These are phyloP conservation scores for Amazona finschi DNA, from an alignment of 2,797 vertebrate genomes.

Conservation along the genomic window DNA sequence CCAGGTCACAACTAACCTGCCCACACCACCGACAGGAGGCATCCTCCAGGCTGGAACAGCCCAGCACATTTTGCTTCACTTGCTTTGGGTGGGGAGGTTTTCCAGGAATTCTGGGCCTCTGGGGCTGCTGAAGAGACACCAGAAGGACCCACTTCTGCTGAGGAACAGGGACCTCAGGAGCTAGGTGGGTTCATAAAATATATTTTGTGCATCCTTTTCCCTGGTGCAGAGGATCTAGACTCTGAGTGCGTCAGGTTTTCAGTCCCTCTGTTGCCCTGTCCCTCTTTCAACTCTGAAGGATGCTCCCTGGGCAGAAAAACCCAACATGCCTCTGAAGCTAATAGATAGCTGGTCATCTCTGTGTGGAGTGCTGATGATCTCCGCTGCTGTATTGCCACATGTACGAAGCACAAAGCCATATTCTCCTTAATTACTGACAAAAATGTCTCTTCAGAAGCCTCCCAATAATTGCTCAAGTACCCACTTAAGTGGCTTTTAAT, in stretches of 20 bases:
- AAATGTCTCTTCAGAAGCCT: conserved; percentile 53
- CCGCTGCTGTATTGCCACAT: not conserved
- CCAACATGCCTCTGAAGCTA: not conserved
- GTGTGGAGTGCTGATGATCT: not conserved
- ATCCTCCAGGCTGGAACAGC: not conserved
- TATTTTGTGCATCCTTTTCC: not conserved
- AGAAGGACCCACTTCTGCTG: not conserved
- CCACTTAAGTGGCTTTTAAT: conserved; percentile 59
- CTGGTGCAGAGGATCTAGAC: not conserved
- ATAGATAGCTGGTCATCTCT: not conserved
- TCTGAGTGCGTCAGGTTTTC: not conserved
- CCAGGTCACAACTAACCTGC: not conserved
- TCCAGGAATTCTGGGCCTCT: not conserved
- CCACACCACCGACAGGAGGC: not conserved
- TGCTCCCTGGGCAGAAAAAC: not conserved
- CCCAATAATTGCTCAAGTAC: conserved; percentile 49
- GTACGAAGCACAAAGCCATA: not conserved
- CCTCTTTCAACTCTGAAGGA: not conserved
- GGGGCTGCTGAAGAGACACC: not conserved
- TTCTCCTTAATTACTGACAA: conserved; percentile 47
- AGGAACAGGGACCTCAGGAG: not conserved
- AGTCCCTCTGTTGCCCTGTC: not conserved
- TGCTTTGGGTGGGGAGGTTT: not conserved
- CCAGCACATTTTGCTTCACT: not conserved
- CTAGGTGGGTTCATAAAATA: not conserved